These are phyloP conservation scores for Lithobates sylvaticus DNA, from an alignment of 2,797 vertebrate genomes.

Conservation along the genomic window DNA sequence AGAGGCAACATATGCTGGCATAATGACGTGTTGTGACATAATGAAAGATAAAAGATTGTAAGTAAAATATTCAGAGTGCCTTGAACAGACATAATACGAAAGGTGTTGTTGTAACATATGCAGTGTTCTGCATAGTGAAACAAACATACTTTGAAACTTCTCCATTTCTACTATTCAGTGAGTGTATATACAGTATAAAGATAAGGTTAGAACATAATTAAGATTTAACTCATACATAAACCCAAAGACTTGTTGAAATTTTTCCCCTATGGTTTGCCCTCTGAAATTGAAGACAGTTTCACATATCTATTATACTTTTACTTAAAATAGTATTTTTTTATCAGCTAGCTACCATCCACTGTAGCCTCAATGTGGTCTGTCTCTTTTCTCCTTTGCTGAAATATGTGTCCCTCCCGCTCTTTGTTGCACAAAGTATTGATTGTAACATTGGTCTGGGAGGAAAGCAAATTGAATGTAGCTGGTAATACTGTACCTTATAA, in stretches of 20 bases:
- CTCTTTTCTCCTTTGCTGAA: slow-evolving; percentile 14
- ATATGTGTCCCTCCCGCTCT: slow-evolving; percentile 13
- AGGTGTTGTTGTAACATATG: neutral
- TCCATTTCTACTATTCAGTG: neutral
- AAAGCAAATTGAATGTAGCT: slow-evolving; percentile 30
- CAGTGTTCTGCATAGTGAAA: too few species aligned
- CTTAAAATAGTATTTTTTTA: slow-evolving; percentile 19
- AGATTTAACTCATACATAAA: neutral
- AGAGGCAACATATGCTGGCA: too few species aligned
- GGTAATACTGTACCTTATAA: slow-evolving; percentile 39
- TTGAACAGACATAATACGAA: too few species aligned
- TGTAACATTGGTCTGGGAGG: slow-evolving; percentile 10
- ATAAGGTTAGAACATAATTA: neutral
- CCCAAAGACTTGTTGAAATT: neutral
- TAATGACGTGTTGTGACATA: too few species aligned
- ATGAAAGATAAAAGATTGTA: too few species aligned
- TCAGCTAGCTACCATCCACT: slow-evolving; percentile 1
- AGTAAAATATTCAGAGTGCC: too few species aligned
- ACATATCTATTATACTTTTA: neutral
- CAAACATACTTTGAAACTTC: neutral
- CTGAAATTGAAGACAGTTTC: neutral
- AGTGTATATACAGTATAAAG: neutral
- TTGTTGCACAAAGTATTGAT: slow-evolving; percentile 32
- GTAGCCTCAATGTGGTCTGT: slow-evolving; percentile 14
- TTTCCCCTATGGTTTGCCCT: neutral